Evolutionary conservation across 2,797 vertebrate species (phyloP).

Genomic region (Molothrus ater): DNA sequence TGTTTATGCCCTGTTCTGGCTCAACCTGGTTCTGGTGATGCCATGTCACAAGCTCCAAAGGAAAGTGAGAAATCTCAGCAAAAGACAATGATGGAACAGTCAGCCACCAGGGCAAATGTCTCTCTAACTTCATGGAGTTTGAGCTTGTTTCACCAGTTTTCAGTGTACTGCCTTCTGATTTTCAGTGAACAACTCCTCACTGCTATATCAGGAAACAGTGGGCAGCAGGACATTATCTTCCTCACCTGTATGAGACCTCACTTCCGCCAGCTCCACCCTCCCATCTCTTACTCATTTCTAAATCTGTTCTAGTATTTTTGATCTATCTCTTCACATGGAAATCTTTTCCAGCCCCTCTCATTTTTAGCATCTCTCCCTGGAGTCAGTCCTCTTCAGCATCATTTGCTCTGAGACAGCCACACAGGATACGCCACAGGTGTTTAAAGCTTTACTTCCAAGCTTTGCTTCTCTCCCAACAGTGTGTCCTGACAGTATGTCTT

Average conservation of each 20-base stretch:
- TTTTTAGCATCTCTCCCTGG: constrained; percentile 15
- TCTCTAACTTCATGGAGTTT: background rate
- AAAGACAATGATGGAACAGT: background rate
- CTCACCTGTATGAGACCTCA: background rate
- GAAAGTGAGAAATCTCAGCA: background rate
- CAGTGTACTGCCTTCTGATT: background rate
- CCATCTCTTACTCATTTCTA: background rate
- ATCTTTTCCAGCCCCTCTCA: background rate
- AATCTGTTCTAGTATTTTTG: background rate
- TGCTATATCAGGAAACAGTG: background rate
- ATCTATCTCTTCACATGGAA: background rate
- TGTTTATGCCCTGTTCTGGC: background rate
- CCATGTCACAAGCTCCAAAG: background rate
- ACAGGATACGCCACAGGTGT: background rate
- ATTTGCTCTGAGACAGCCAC: background rate
- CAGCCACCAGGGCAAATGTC: background rate
- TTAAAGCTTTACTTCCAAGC: background rate
- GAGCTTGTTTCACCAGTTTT: background rate
- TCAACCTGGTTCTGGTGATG: background rate
- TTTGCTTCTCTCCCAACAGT: background rate
- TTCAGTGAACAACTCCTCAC: background rate
- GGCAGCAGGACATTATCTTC: background rate
- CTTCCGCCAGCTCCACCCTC: background rate
- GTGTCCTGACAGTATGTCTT: background rate
- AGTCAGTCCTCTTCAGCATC: background rate